Conservation (phyloP, 2,113 vertebrate species). For the Raphicerus campestris region DNA sequence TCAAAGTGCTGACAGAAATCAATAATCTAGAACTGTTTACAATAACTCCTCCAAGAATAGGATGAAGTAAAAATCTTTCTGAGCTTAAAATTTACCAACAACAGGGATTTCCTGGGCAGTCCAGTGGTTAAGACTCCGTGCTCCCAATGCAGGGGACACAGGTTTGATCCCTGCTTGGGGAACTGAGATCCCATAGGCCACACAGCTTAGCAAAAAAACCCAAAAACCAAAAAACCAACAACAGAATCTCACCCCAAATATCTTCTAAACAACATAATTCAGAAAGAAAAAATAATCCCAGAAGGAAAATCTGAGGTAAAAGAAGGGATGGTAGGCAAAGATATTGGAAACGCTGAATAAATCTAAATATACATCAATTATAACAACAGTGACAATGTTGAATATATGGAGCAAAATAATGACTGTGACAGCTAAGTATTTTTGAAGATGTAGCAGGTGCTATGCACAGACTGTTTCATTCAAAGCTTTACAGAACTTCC, state of each 20-base stretch:
- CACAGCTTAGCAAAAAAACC: background rate
- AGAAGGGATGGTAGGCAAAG: background rate
- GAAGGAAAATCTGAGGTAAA: background rate
- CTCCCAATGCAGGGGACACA: background rate
- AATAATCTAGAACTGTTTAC: background rate
- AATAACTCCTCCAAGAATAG: background rate
- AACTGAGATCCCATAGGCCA: background rate
- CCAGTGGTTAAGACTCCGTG: background rate
- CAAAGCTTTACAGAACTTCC: background rate
- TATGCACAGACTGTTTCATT: background rate
- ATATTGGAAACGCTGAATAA: background rate
- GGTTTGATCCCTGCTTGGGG: background rate
- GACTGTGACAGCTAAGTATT: background rate
- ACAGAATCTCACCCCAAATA: background rate
- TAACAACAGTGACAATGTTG: background rate
- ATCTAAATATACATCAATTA: background rate
- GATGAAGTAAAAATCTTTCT: background rate
- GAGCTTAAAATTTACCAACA: background rate
- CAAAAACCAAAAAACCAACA: background rate
- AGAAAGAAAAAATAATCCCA: background rate
- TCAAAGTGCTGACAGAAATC: background rate
- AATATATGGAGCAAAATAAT: background rate
- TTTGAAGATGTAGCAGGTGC: background rate
- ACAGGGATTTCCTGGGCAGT: background rate
- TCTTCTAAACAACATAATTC: background rate